Evolutionary conservation across 2,113 vertebrate genomes (phyloP), one percentile per base, ranked within the genome.

Genomic region (Dendrocopos noguchii): DNA sequence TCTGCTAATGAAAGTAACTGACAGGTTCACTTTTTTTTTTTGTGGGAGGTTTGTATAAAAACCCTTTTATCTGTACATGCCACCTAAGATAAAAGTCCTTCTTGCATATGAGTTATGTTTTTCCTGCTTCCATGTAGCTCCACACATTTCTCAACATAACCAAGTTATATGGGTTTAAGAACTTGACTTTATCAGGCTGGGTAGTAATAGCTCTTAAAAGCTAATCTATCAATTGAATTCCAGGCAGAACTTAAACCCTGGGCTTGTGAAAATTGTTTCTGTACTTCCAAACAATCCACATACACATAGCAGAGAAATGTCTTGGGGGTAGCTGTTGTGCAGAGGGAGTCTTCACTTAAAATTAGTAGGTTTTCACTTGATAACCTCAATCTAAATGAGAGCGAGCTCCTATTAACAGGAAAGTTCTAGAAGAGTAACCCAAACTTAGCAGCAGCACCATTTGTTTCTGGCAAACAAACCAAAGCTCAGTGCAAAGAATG

Each of bases 221-320:
- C 34, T 76, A 52, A 24, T n/a, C 14, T 21, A 25, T 52, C 11
- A 6, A 52, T 25, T 52, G 50, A 52, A 52, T 24, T 52, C 12
- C 50, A 52, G 50, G 50, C 12, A 52, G 22, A 52, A 52, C 50
- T 52, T 25, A 52, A 52, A 46, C 6, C 6, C 21, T 31, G 31
- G 21, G 5, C 9, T 33, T 46, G 27, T 15, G 22, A 70, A 86
- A 78, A 12, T 60, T 63, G 3, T 50, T 76, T 25, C 76, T 91
- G 24, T 0, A 0, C 31, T 86, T 78, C 56, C 4, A 4, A 33
- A 12, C 42, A 87, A 84, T 31, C 6, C 19, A 46, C 9, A 21
- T 4, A 46, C 1, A 24, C 6, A 5, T 0, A 0, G 47, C 0
- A 66, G 18, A 65, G 39, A 64, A 70, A 77, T 28, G 19, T 33